Conservation (phyloP, 2,797 vertebrate species). For the Syndactyla subalaris region DNA sequence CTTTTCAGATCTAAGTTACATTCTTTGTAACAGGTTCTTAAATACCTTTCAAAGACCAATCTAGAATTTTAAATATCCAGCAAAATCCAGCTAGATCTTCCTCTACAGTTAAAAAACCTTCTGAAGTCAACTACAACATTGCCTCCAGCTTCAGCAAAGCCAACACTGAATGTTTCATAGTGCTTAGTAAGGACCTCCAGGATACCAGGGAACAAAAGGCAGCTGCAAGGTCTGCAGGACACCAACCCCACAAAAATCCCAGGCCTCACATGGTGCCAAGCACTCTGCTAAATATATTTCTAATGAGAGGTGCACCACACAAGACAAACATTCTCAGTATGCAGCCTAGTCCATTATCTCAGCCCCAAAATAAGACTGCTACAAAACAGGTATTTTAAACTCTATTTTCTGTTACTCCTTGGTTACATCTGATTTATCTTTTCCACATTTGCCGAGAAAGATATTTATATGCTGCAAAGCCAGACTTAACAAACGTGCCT, state of each 20-base stretch:
- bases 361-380: neutral
- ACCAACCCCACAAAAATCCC: neutral
- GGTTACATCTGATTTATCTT: constrained; percentile 14
- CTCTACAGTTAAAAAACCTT: neutral
- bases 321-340: neutral
- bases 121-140: neutral
- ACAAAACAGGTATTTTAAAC: constrained; percentile 31
- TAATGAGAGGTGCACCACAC: neutral
- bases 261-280: neutral
- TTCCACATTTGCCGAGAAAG: neutral
- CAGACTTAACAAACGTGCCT: neutral
- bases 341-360: neutral
- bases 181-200: neutral
- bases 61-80: neutral
- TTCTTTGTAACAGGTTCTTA: neutral
- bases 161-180: neutral
- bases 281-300: neutral
- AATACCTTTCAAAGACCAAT: neutral
- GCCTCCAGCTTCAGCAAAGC: neutral
- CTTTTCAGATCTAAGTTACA: neutral
- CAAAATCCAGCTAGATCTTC: neutral
- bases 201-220: neutral
- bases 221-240: neutral
- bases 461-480: constrained; percentile 1
- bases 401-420: constrained; percentile 20